Evolutionary conservation across 35 echinoderm and acorn worm species (phyloP).

Genomic region (Lytechinus variegatus): DNA sequence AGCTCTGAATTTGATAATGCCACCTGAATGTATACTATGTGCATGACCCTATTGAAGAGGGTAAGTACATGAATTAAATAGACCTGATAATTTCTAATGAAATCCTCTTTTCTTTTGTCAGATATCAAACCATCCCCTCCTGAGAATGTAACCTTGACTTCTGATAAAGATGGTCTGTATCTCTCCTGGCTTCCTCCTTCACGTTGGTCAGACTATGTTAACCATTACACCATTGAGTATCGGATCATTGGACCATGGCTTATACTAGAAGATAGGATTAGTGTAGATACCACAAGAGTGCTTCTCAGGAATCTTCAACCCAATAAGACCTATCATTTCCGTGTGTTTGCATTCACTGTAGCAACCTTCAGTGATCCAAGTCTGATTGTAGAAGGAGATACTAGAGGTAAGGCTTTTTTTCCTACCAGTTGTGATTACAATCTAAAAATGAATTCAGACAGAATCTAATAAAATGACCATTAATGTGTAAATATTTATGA

Average conservation of each 20-base stretch:
- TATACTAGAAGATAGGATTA: conserved; percentile 69
- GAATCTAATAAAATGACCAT: no score
- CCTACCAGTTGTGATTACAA: no score
- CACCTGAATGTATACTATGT: no score
- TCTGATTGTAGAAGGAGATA: conserved; percentile 65
- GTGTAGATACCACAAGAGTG: conserved; percentile 37
- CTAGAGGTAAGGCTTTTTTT: conserved; percentile 71
- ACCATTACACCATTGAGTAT: conserved; percentile 86
- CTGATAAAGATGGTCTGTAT: conserved; percentile 59
- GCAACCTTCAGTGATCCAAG: conserved; percentile 83
- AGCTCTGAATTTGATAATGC: no score
- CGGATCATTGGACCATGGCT: conserved; percentile 79
- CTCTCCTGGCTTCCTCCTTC: conserved; percentile 79
- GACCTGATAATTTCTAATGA: background rate
- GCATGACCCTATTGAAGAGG: no score
- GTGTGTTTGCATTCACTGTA: conserved; percentile 82
- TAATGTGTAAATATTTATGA: no score
- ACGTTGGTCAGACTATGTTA: conserved; percentile 55
- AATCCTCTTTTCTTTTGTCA: conserved; percentile 39
- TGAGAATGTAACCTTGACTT: conserved; percentile 65
- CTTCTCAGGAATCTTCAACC: conserved; percentile 54
- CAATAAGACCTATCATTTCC: conserved; percentile 81
- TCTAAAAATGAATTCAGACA: no score
- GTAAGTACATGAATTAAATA: no score
- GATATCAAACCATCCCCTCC: conserved; percentile 76